phyloP scores from a whole-genome alignment of 2,797 vertebrate genomes.

The Cetoscarus ocellatus region DNA sequence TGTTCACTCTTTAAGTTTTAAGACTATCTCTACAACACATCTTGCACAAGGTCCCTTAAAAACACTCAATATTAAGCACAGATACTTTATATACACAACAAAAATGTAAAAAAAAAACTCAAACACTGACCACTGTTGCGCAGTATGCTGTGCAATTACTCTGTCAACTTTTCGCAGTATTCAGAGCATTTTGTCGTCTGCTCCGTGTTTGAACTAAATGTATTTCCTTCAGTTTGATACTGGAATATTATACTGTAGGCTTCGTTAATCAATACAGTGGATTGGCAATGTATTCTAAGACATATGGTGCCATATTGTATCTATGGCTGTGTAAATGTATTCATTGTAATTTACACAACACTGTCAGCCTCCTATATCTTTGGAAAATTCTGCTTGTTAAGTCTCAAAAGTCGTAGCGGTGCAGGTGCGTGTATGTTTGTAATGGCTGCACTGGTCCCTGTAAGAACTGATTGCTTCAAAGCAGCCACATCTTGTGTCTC shows the following conservation, averaged over 20 bases:
- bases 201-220: conserved; percentile 63
- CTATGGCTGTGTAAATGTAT: conserved; percentile 49
- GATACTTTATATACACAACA: conserved; percentile 76
- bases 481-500: conserved; percentile 57
- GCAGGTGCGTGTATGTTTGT: conserved; percentile 51
- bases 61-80: conserved; percentile 81
- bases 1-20: conserved; percentile 80
- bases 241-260: conserved; percentile 65
- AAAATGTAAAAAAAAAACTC: conserved; percentile 51
- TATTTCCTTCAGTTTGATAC: conserved; percentile 47
- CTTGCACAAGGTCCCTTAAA: conserved; percentile 83
- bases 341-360: conserved; percentile 52
- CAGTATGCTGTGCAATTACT: conserved; percentile 77
- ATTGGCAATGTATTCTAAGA: conserved; percentile 65
- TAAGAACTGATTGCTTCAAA: conserved; percentile 44
- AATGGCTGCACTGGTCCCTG: conserved; percentile 74
- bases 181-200: conserved; percentile 57
- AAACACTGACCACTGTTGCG: conserved; percentile 72
- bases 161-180: conserved; percentile 70
- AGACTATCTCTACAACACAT: conserved; percentile 82
- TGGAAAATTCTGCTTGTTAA: conserved; percentile 73
- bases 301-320: conserved; percentile 53
- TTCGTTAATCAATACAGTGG: conserved; percentile 61
- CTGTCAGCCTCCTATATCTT: conserved; percentile 68
- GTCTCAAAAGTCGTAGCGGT: conserved; percentile 61